Base-by-base conservation (phyloP, 1,140 invertebrate species). In the Heliothis subflexa region DNA sequence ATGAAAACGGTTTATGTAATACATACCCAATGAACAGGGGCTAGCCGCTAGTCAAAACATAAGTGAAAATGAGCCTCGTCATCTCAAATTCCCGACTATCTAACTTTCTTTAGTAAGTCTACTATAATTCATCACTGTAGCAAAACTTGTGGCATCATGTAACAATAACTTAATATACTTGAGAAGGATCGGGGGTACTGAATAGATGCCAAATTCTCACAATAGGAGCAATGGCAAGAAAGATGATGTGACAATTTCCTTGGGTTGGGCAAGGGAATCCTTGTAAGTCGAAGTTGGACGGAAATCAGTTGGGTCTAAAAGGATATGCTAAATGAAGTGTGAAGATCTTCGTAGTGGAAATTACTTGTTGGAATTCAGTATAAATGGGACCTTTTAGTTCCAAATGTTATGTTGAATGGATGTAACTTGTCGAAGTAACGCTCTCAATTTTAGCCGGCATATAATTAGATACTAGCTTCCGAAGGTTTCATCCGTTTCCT, bases 301-400 rank as follows among this genome's bases (percentile, higher is more conserved):
- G 50, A 59, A 59, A 54, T 28, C 66, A 45, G 33, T 45, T 49
- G 3, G 16, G 45, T 12, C 70, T 33, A n/a, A 47, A 12, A 16
- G 55, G 54, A 74, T 49, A 49, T 21, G 33, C 33, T 1, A 59
- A 74, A 74, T 74, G 55, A 74, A 61, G 71, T 61, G 55, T 74
- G 71, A 74, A 74, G 55, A 61, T 49, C 55, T 28, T 16, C 50
- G 64, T 50, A 68, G 47, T 18, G 64, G 64, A 68, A 68, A 52
- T 9, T 50, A 74, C 55, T 55, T 2, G 54, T 59, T 2, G 3
- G 40, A 28, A 47, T 64, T 64, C 40, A 12, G 47, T 47, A 13
- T 40, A 40, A 40, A 40, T 40, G 33, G 33, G 33, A 40, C 33
- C 33, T 40, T 40, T 40, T 40, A 40, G 5, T 40, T 40, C 7